These are phyloP conservation scores for Philhelius pedissequus DNA, from an alignment of 2,888 invertebrate genomes.

Conservation along the genomic window DNA sequence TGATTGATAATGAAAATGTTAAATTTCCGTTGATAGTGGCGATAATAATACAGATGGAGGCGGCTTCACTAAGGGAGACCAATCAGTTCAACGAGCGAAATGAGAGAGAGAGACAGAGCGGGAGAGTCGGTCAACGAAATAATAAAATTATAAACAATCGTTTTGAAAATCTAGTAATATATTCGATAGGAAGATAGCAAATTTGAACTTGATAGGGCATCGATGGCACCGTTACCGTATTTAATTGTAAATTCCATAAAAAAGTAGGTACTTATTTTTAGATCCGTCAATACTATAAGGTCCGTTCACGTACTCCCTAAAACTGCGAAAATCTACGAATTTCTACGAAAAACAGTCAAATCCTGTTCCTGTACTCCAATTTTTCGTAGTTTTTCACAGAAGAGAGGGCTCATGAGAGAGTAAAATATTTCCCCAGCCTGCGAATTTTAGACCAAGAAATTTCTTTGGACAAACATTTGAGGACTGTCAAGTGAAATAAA, in stretches of 20 bases:
- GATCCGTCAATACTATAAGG: too few species aligned
- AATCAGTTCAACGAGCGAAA: not conserved
- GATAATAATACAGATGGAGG: not conserved
- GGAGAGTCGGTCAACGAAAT: not conserved
- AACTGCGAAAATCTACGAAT: too few species aligned
- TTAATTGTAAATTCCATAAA: not conserved
- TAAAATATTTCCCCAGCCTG: too few species aligned
- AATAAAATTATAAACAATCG: not conserved
- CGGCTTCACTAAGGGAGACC: not conserved
- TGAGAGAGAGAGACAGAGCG: too few species aligned
- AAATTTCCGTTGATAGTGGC: conserved; percentile 23
- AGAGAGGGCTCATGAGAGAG: too few species aligned
- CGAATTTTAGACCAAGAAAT: too few species aligned
- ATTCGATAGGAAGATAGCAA: not conserved
- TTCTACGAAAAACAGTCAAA: too few species aligned
- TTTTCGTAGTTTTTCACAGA: too few species aligned
- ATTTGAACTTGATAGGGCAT: not conserved
- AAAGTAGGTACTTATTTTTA: not conserved
- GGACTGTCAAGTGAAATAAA: too few species aligned
- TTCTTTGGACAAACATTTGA: too few species aligned
- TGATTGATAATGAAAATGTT: conserved; percentile 44
- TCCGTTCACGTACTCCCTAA: too few species aligned
- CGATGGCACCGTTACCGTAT: not conserved
- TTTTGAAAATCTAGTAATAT: not conserved
- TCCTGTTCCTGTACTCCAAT: too few species aligned